Conservation (phyloP, 1,140 invertebrate genomes). For the Diabrotica virgifera region DNA sequence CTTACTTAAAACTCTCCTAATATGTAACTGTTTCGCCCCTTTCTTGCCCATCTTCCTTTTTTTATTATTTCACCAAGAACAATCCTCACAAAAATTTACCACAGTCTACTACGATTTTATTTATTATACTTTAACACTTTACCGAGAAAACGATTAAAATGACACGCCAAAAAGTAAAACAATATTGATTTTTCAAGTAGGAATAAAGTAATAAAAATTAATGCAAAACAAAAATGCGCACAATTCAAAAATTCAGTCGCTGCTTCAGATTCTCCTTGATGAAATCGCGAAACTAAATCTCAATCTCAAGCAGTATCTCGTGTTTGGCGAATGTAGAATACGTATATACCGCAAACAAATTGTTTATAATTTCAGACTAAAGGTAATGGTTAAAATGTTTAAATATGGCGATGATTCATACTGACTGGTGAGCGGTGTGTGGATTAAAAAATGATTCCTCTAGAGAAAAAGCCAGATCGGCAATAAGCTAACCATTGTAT, state of each 20-base stretch:
- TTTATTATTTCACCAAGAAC: not conserved
- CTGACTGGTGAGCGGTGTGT: not conserved
- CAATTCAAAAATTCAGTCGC: not conserved
- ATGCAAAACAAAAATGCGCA: not conserved
- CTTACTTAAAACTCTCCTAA: constrained; percentile 9
- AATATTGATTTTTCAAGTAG: too few species aligned
- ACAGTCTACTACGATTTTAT: too few species aligned
- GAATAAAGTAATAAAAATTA: too few species aligned
- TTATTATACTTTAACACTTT: too few species aligned
- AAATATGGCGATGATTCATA: constrained; percentile 19
- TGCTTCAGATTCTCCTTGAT: constrained; percentile 6
- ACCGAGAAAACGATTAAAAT: too few species aligned
- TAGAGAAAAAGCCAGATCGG: constrained; percentile 14
- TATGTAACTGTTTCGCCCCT: constrained; percentile 3
- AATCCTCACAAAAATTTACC: not conserved
- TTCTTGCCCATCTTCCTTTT: constrained; percentile 11
- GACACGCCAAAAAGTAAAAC: too few species aligned
- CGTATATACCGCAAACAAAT: constrained; percentile 4
- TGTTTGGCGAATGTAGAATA: too few species aligned
- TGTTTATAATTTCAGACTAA: constrained; percentile 12
- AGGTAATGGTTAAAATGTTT: constrained; percentile 14
- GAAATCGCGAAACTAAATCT: constrained; percentile 4
- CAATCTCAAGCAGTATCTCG: not conserved
- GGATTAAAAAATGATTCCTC: constrained; percentile 12
- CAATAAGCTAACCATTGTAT: constrained; percentile 5